phyloP scores from a whole-genome alignment of 2,797 vertebrate genomes.

The Coccyzus lansbergi region DNA sequence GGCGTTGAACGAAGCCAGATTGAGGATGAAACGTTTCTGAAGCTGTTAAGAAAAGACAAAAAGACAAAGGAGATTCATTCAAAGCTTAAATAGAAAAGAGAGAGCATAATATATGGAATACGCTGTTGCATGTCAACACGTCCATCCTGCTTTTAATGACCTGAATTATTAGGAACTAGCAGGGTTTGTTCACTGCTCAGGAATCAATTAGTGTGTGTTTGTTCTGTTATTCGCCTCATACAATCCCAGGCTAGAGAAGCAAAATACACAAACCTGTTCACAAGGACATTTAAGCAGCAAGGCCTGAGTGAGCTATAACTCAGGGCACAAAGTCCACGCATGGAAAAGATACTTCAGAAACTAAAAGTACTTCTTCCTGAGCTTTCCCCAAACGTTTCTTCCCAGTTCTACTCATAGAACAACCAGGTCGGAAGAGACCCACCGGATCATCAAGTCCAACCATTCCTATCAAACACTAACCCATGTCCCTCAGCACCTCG shows the following conservation, averaged over 20 bases:
- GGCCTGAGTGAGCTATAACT: background rate
- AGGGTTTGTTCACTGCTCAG: background rate
- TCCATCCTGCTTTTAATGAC: no score
- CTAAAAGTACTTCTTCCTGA: background rate
- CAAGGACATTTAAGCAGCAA: background rate
- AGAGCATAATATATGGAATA: no score
- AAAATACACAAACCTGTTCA: background rate
- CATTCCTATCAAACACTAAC: no score
- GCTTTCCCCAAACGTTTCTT: background rate
- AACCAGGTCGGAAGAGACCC: no score
- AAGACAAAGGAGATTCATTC: no score
- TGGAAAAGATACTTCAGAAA: background rate
- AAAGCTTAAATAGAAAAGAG: no score
- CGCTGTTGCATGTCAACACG: no score
- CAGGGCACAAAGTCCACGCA: background rate
- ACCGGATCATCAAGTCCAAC: no score
- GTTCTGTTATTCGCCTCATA: background rate
- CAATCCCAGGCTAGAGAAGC: background rate
- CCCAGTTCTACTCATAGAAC: background rate
- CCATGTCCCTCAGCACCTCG: no score
- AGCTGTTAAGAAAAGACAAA: no score
- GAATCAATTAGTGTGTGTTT: background rate
- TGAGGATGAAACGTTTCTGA: no score
- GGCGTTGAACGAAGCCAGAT: no score
- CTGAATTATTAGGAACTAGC: background rate